phyloP scores from a whole-genome alignment of 2,797 vertebrate genomes.

The Sternarchorhynchus goeldii region DNA sequence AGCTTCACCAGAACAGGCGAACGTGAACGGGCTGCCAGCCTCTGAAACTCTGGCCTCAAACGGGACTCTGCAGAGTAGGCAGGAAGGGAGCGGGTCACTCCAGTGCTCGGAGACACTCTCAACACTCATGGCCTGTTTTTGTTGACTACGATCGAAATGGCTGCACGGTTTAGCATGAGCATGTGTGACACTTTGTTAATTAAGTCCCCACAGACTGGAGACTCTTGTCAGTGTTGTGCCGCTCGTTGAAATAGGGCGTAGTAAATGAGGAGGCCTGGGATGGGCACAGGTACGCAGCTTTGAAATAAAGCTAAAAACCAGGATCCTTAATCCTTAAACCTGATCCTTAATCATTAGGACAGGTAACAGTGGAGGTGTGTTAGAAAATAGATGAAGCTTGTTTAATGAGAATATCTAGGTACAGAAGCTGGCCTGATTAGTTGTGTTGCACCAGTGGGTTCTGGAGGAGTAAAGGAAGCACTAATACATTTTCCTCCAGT shows the following conservation, averaged over 20 bases:
- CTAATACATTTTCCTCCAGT: background rate
- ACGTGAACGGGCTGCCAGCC: constrained; percentile 52
- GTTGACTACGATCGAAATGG: constrained; percentile 29
- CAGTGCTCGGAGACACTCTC: background rate
- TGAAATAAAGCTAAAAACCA: constrained; percentile 13
- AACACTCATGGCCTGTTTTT: constrained; percentile 20
- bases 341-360: background rate
- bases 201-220: constrained; percentile 73
- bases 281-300: constrained; percentile 51
- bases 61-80: background rate
- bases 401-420: background rate
- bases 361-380: background rate
- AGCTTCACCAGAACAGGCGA: constrained; percentile 76
- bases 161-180: constrained; percentile 29
- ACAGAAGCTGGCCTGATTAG: background rate
- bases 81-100: background rate
- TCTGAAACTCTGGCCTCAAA: constrained; percentile 34
- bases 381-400: background rate
- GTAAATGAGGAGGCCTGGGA: constrained; percentile 63
- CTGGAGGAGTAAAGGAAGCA: background rate
- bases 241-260: constrained; percentile 65
- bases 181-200: constrained; percentile 65
- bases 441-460: background rate
- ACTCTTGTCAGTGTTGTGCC: constrained; percentile 66
- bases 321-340: background rate